phyloP scores from a whole-genome alignment of 1,140 invertebrate genomes.

The Saccostrea cuccullata region DNA sequence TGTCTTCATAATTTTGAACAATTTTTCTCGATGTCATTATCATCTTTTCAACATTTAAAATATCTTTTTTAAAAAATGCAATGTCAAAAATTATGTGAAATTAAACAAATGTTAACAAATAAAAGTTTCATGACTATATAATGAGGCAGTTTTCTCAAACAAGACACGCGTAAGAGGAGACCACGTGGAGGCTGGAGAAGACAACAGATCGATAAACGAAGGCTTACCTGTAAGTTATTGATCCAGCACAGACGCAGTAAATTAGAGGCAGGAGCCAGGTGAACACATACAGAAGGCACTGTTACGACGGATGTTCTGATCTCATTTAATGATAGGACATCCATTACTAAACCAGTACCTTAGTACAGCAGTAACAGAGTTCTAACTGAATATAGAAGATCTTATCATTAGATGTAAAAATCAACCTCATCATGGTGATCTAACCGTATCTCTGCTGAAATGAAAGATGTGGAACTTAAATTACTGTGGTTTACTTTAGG shows the following conservation, averaged over 20 bases:
- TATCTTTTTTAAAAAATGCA: too few relatives aligned
- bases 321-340: not conserved
- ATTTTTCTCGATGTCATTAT: too few relatives aligned
- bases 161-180: not conserved
- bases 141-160: not conserved
- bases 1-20: too few relatives aligned
- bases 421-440: too few relatives aligned
- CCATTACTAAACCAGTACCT: not conserved
- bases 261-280: not conserved
- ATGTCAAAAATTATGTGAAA: too few relatives aligned
- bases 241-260: conserved; percentile 13
- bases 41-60: too few relatives aligned
- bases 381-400: conserved; percentile 8
- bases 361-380: not conserved
- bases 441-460: too few relatives aligned
- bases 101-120: too few relatives aligned
- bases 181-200: not conserved
- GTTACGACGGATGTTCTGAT: not conserved
- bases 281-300: not conserved
- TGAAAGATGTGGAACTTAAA: too few relatives aligned
- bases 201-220: not conserved
- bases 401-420: too few relatives aligned
- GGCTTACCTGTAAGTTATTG: not conserved
- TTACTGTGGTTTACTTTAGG: too few relatives aligned
- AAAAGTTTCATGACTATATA: too few relatives aligned